A percentile compares a stretch with the other conserved stretches of the same genome.
Evolutionary conservation across 2,888 invertebrate genomes (phyloP).

Genomic region (Phragmatobia fuliginosa): DNA sequence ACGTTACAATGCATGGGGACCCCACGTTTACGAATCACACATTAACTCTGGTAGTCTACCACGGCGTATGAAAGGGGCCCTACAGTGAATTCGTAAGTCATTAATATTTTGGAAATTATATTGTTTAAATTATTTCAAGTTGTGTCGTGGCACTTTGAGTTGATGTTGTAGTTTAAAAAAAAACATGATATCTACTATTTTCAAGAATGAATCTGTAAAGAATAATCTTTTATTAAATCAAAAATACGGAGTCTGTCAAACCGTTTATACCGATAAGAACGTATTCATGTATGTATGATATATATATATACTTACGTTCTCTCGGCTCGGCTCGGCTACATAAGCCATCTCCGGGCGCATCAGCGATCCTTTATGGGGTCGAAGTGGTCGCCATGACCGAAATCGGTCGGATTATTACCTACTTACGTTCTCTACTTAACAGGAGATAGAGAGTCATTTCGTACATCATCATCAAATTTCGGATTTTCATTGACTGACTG

Average conservation of each 20-base stretch:
- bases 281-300: not conserved
- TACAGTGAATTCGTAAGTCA: not conserved
- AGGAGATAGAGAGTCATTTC: too few relatives aligned
- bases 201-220: not conserved
- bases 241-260: not conserved
- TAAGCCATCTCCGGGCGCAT: too few relatives aligned
- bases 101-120: not conserved
- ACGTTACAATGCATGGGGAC: constrained; percentile 19
- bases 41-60: not conserved
- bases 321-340: too few relatives aligned
- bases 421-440: too few relatives aligned
- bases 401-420: too few relatives aligned
- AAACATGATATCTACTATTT: not conserved
- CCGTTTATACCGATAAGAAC: not conserved
- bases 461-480: too few relatives aligned
- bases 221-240: not conserved
- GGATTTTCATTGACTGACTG: too few relatives aligned
- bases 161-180: not conserved
- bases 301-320: too few relatives aligned
- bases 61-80: not conserved
- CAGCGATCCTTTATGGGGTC: too few relatives aligned
- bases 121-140: not conserved
- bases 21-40: constrained; percentile 14
- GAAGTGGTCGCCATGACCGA: too few relatives aligned
- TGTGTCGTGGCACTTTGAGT: not conserved